Evolutionary conservation across 2,113 vertebrate genomes (phyloP).

Genomic region (Poicephalus meyeri): DNA sequence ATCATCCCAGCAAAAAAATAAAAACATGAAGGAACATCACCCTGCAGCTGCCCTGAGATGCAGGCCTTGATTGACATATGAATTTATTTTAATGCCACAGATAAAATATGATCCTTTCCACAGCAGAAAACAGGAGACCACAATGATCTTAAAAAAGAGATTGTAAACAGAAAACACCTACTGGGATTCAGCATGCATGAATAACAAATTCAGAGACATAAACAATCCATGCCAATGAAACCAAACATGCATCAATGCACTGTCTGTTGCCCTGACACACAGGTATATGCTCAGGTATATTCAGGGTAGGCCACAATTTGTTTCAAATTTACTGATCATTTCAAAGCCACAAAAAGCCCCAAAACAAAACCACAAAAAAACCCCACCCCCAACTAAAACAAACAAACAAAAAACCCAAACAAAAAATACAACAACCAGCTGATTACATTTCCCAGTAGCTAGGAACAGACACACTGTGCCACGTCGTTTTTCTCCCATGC

Average conservation of each 20-base stretch:
- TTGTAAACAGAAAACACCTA: neutral
- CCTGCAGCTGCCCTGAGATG: neutral
- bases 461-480: neutral
- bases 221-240: neutral
- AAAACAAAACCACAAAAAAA: too few relatives aligned
- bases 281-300: neutral
- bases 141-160: neutral
- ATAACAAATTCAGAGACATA: neutral
- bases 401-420: neutral
- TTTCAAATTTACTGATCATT: neutral
- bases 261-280: neutral
- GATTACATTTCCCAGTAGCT: neutral
- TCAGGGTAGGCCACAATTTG: neutral
- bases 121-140: neutral
- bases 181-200: neutral
- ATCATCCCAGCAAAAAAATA: neutral
- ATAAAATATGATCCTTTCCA: neutral
- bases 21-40: neutral
- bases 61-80: neutral
- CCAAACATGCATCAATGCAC: neutral
- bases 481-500: neutral
- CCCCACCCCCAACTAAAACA: too few relatives aligned
- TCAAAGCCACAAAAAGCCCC: neutral
- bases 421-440: neutral
- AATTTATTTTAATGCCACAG: neutral